phyloP scores from a whole-genome alignment of 2,888 invertebrate genomes.

The Drosophila neoperkinsi region DNA sequence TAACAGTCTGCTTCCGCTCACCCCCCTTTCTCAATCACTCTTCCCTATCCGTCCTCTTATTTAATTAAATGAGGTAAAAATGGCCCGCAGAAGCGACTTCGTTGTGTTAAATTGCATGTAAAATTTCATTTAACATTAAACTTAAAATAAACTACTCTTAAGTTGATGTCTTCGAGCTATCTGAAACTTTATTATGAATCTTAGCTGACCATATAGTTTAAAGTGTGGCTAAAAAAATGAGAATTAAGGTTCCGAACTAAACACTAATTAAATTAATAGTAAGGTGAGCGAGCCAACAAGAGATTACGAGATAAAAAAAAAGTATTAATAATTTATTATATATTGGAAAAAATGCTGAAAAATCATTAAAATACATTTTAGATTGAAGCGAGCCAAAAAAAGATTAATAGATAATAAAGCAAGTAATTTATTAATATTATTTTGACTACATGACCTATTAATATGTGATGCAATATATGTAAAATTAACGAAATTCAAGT shows the following conservation, averaged over 20 bases:
- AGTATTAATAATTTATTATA: neutral
- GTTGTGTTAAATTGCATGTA: conserved; percentile 33
- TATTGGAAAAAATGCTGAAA: neutral
- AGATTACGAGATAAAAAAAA: neutral
- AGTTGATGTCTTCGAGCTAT: conserved; percentile 11
- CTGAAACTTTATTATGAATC: conserved; percentile 12
- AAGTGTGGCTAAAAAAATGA: no score
- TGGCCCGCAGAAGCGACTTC: conserved; percentile 38
- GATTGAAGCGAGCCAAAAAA: neutral
- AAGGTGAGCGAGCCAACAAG: no score
- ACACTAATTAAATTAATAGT: no score
- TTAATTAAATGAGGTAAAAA: conserved; percentile 71
- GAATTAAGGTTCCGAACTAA: no score
- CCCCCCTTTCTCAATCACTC: neutral
- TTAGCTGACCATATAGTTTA: conserved; percentile 1
- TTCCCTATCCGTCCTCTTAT: neutral
- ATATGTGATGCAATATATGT: neutral
- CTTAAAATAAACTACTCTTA: conserved; percentile 20
- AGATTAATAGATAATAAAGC: neutral
- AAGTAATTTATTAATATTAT: neutral
- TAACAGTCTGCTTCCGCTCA: conserved; percentile 50
- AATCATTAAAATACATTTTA: rapidly evolving
- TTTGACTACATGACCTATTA: neutral
- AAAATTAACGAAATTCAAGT: neutral
- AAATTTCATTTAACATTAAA: conserved; percentile 30